phyloP scores from a whole-genome alignment of 2,797 vertebrate genomes.

The Orientallactaga sibirica region DNA sequence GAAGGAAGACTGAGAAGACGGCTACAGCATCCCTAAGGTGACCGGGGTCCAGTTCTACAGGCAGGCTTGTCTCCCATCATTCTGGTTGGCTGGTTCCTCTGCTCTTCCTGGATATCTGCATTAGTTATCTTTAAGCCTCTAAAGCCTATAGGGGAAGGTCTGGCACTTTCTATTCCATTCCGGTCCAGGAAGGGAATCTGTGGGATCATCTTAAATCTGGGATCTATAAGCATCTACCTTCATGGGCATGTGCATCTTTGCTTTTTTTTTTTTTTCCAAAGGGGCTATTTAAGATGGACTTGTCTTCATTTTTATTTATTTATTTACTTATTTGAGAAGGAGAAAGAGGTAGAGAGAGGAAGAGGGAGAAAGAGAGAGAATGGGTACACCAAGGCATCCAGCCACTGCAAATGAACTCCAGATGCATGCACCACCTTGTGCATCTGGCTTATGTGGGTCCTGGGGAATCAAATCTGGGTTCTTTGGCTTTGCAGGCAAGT shows the following conservation, averaged over 20 bases:
- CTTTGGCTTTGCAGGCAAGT: no score
- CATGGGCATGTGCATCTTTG: neutral
- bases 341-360: no score
- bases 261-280: constrained; percentile 31
- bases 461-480: no score
- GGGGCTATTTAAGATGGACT: neutral
- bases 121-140: neutral
- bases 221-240: neutral
- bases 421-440: no score
- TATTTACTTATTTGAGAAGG: no score
- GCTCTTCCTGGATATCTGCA: neutral
- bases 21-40: neutral
- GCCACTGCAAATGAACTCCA: no score
- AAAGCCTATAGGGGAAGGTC: neutral
- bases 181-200: neutral
- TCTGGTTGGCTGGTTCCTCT: neutral
- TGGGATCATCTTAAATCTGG: neutral
- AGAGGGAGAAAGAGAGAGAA: no score
- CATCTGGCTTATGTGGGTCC: no score
- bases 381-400: no score
- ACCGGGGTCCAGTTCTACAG: neutral
- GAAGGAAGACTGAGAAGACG: neutral
- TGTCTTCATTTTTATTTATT: neutral
- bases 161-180: neutral
- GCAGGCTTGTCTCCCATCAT: neutral